Conservation (phyloP, 2,113 vertebrate species). For the Osmerus eperlanus region DNA sequence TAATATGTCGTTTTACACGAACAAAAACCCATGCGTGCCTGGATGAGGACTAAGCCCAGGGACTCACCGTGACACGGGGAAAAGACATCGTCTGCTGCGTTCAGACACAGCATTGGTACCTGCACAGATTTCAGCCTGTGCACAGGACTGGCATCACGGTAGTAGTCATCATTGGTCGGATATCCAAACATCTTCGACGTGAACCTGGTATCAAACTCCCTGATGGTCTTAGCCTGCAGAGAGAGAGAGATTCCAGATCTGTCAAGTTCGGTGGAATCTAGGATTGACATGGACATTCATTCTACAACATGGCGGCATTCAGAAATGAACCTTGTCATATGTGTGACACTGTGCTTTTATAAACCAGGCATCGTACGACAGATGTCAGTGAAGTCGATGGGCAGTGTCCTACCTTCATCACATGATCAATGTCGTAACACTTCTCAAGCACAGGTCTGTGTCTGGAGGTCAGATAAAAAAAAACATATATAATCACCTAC, state of each 20-base stretch:
- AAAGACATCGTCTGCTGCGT: conserved; percentile 94
- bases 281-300: no score
- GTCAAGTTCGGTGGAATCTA: no score
- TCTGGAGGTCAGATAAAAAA: conserved; percentile 65
- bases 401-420: conserved; percentile 86
- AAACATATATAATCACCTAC: background rate
- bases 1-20: no score
- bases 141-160: conserved; percentile 89
- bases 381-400: background rate
- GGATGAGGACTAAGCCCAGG: background rate
- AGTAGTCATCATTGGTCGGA: conserved; percentile 91
- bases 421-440: conserved; percentile 90
- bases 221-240: conserved; percentile 88
- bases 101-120: conserved; percentile 95
- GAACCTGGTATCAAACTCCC: conserved; percentile 95
- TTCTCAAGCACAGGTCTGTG: conserved; percentile 91
- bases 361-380: no score
- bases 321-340: no score
- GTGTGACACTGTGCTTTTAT: no score
- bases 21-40: no score
- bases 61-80: conserved; percentile 90
- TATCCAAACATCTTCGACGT: conserved; percentile 98
- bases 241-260: background rate
- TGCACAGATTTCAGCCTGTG: conserved; percentile 88
- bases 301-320: no score